These are phyloP conservation scores for Corynorhinus townsendii DNA, from an alignment of 2,113 vertebrate genomes.

Conservation along the genomic window DNA sequence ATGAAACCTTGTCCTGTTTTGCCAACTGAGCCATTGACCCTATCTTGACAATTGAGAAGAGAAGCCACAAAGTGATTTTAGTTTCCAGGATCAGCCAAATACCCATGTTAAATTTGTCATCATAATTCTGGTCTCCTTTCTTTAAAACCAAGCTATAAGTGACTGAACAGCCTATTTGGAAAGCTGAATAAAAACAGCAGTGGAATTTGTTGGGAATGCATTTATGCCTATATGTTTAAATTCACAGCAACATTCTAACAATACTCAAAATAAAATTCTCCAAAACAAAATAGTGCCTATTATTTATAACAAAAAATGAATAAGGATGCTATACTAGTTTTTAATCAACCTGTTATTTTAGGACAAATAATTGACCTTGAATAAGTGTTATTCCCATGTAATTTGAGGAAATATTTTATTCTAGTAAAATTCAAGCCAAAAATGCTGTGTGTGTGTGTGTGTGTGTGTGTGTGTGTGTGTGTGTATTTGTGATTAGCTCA, in stretches of 20 bases:
- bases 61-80: not conserved
- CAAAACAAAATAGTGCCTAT: not conserved
- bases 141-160: not conserved
- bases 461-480: not conserved
- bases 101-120: not conserved
- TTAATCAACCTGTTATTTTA: not conserved
- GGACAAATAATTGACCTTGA: not conserved
- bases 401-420: not conserved
- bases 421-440: not conserved
- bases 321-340: not conserved
- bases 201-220: not conserved
- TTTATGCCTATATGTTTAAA: not conserved
- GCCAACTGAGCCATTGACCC: not conserved
- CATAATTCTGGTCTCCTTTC: not conserved
- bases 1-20: not conserved
- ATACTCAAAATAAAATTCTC: not conserved
- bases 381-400: not conserved
- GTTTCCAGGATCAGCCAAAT: not conserved
- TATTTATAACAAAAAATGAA: not conserved
- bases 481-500: not conserved
- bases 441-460: rapidly evolving
- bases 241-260: not conserved
- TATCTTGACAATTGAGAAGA: not conserved
- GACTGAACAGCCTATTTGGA: not conserved
- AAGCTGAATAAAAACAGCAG: not conserved